phyloP scores from a whole-genome alignment of 2,888 invertebrate genomes.

The Heliconius erato region DNA sequence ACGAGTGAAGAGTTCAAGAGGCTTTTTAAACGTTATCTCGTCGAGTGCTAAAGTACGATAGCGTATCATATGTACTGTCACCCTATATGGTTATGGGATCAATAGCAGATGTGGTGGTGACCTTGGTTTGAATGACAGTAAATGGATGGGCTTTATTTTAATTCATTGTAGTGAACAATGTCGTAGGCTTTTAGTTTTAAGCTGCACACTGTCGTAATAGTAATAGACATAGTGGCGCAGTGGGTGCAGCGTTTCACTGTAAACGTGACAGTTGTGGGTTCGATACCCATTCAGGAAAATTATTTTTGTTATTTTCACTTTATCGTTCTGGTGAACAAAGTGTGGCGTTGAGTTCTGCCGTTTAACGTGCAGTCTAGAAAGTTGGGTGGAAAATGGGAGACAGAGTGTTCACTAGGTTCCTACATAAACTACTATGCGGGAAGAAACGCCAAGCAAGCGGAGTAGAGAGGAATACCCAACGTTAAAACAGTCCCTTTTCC shows the following conservation, averaged over 20 bases:
- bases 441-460: too few species aligned
- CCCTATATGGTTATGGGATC: constrained; percentile 20
- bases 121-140: constrained; percentile 18
- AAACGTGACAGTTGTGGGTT: too few species aligned
- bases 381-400: background rate
- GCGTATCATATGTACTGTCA: constrained; percentile 31
- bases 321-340: background rate
- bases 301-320: background rate
- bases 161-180: background rate
- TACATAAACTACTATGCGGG: too few species aligned
- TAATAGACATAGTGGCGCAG: background rate
- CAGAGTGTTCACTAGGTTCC: too few species aligned
- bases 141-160: constrained; percentile 20
- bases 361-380: background rate
- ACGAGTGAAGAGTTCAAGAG: constrained; percentile 42
- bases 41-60: constrained; percentile 50
- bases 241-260: too few species aligned
- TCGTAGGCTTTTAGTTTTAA: background rate
- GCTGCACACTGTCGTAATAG: background rate
- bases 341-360: background rate
- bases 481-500: too few species aligned
- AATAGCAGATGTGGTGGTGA: constrained; percentile 20
- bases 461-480: too few species aligned
- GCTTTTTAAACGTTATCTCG: constrained; percentile 61
- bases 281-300: fast-evolving